Evolutionary conservation across 2,797 vertebrate species (phyloP).

Genomic region (Pteropus rufus): DNA sequence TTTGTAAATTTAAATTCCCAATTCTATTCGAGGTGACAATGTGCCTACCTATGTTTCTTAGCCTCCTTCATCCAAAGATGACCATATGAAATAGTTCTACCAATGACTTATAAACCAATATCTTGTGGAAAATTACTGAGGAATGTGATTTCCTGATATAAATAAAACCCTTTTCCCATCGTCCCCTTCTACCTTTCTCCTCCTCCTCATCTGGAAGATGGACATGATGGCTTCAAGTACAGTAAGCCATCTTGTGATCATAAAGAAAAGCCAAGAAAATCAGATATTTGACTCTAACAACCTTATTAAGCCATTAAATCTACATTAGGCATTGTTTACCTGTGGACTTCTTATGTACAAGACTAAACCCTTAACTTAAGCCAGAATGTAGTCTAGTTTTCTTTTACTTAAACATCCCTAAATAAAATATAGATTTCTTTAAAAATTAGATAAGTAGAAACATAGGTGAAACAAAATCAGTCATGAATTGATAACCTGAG

Average conservation of each 20-base stretch:
- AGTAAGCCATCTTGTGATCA: not conserved
- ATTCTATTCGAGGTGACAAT: not conserved
- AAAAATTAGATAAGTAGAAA: not conserved
- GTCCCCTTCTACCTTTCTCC: not conserved
- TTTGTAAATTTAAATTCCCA: constrained; percentile 28
- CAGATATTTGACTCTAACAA: not conserved
- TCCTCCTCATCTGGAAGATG: not conserved
- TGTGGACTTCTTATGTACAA: not conserved
- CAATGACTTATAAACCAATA: constrained; percentile 14
- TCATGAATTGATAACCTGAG: not conserved
- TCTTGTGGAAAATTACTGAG: not conserved
- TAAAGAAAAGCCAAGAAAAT: constrained; percentile 14
- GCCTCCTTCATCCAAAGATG: not conserved
- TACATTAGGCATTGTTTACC: not conserved
- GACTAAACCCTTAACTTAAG: not conserved
- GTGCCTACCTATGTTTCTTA: not conserved
- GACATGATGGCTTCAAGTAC: not conserved
- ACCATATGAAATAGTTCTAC: not conserved
- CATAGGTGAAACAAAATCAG: not conserved
- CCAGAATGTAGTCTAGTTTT: not conserved
- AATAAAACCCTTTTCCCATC: not conserved
- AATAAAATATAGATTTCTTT: not conserved
- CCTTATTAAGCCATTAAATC: not conserved
- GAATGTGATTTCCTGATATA: constrained; percentile 18
- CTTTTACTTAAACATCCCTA: constrained; percentile 10